Conservation (phyloP, 2,113 vertebrate species). For the Empidonax traillii region DNA sequence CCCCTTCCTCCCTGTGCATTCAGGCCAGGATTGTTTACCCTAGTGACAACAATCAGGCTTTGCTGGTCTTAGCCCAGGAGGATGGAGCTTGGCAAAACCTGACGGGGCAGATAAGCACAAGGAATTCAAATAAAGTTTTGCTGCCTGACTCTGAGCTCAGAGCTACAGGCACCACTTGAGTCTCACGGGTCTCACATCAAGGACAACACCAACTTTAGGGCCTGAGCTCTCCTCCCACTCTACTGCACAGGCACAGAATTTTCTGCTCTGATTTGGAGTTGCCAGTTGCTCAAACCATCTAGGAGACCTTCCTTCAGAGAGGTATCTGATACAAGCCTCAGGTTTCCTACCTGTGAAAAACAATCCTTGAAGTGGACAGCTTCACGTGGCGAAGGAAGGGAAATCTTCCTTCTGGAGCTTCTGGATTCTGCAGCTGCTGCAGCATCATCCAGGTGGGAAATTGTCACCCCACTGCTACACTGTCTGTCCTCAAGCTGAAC, state of each 20-base stretch:
- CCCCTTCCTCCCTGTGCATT: background rate
- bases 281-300: background rate
- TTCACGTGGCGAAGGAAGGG: background rate
- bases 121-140: background rate
- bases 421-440: background rate
- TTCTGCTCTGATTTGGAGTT: background rate
- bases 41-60: background rate
- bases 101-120: background rate
- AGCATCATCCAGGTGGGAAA: background rate
- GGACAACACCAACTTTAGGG: accelerated
- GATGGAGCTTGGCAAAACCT: background rate
- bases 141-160: background rate
- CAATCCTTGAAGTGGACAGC: background rate
- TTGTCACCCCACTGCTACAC: background rate
- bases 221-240: background rate
- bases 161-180: background rate
- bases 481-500: background rate
- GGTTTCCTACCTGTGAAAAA: background rate
- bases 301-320: background rate
- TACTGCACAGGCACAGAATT: background rate
- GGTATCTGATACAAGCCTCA: background rate
- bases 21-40: background rate
- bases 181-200: background rate
- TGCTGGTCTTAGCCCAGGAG: background rate
- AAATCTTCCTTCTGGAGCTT: background rate